Conservation (phyloP, 2,797 vertebrate species). For the Coluber constrictor region DNA sequence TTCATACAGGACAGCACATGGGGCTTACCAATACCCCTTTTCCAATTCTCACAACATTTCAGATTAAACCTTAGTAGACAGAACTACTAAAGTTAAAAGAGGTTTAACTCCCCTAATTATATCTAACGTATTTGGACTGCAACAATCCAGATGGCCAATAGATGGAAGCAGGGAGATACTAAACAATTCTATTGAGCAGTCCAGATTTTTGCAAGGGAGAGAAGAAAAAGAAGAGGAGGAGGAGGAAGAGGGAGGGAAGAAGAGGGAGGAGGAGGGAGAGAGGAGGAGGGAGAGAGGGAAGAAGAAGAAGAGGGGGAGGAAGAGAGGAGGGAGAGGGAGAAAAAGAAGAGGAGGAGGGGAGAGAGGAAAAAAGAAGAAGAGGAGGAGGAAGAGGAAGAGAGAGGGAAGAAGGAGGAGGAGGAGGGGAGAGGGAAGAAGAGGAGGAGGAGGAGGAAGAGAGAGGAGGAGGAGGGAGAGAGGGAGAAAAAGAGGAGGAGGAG, state of each 20-base stretch:
- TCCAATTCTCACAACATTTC: not conserved
- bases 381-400: too few species aligned
- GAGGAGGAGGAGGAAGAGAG: too few species aligned
- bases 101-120: not conserved
- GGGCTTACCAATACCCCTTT: not conserved
- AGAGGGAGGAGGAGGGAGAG: too few species aligned
- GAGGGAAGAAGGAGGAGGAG: too few species aligned
- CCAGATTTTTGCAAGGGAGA: not conserved
- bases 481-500: fast-evolving
- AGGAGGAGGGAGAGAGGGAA: too few species aligned
- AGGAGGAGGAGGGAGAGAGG: too few species aligned
- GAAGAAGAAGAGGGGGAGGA: too few species aligned
- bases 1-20: not conserved
- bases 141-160: not conserved
- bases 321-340: fast-evolving
- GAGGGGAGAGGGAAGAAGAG: too few species aligned
- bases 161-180: not conserved
- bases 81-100: not conserved
- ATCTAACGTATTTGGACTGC: not conserved
- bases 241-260: too few species aligned
- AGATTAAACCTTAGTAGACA: not conserved
- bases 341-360: fast-evolving
- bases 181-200: not conserved
- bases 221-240: too few species aligned
- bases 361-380: fast-evolving